Base-by-base conservation (phyloP, 2,888 invertebrate species). In the Syrphus vitripennis region DNA sequence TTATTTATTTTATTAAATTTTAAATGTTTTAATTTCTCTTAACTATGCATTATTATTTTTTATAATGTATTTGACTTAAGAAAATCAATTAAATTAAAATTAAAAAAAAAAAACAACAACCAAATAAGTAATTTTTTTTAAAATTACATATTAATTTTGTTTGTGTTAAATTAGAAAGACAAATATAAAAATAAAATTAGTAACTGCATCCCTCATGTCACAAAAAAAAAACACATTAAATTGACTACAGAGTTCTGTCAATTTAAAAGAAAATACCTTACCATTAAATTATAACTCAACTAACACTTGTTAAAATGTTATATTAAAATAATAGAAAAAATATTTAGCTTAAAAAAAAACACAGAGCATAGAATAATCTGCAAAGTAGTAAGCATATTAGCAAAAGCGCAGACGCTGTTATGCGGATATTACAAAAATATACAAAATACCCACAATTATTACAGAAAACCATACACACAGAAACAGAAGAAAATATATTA, bases 211-310 rank as follows among this genome's bases (percentile, higher is more conserved):
- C 53, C n/a, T 59, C 19, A 67, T 65, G 57, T 48, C 31, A 48
- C 48, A 19, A 48, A 14, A 45, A 61, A 12, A 16, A 14, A 31
- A 70, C 57, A 83, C 69, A 75, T 50, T 19, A 29, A 42, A 50
- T 4, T 45, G 84, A 81, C 81, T 81, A 84, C 84, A 45, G 12
- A 29, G 84, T 81, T 84, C 81, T 67, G 81, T 84, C 81, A 45
- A 61, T 40, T 57, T 6, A 16, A 10, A 55, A 55, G 61, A 72
- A 29, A 12, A 16, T 14, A 31, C n/a, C n/a, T 80, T 75, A 70
- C 79, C 50, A 65, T 37, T 34, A 34, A 61, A 16, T 34, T 26
- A 50, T 31, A 53, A 45, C 65, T 78, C 67, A 59, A n/a, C 50
- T 71, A 26, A 80, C 42, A 63, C 80, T 84, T 83, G 70, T 70